Base-by-base conservation (phyloP, 2,888 invertebrate genomes). In the Hypsopygia costalis region DNA sequence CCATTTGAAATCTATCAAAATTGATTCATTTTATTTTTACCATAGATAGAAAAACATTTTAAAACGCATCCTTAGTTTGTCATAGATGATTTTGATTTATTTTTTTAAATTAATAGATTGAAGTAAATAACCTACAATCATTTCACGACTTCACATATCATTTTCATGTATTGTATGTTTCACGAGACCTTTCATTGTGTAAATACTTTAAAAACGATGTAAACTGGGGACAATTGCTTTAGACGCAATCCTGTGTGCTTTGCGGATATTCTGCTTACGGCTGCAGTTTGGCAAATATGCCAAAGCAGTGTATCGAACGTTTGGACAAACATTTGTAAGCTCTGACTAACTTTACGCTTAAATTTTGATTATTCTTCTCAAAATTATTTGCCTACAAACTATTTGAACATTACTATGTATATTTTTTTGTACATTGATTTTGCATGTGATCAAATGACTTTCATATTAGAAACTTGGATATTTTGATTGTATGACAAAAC, bases 181-280 rank as follows among this genome's bases (percentile, higher is more conserved):
- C 54, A 55, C 34, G 34, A 38, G 22, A 6, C 52, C 51, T 52
- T 49, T 57, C 58, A 59, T 60, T 58, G 54, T 73, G 66, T 70
- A 68, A 55, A 69, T 70, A 67, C 40, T 35, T 32, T 7, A 3
- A 8, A 27, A 30, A 12, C 9, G n/a, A 12, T 12, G 31, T 22
- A 37, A 40, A 40, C 45, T 35, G 47, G 55, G 50, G 45, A 36
- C 43, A 39, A 47, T 38, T 48, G 63, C 62, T 63, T 66, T 61
- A 50, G 51, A 59, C 50, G 63, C 66, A 49, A 54, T 52, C 61
- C 60, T 66, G 41, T 64, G 64, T 58, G 75, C 74, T 76, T 76
- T 43, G 64, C 70, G 65, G 63, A 62, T 60, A 55, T 16, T 16
- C 16, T 66, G 55, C 72, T 61, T 57, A 51, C 57, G 56, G 57